Conservation (phyloP, 2,797 vertebrate species). For the Botia almorhae region DNA sequence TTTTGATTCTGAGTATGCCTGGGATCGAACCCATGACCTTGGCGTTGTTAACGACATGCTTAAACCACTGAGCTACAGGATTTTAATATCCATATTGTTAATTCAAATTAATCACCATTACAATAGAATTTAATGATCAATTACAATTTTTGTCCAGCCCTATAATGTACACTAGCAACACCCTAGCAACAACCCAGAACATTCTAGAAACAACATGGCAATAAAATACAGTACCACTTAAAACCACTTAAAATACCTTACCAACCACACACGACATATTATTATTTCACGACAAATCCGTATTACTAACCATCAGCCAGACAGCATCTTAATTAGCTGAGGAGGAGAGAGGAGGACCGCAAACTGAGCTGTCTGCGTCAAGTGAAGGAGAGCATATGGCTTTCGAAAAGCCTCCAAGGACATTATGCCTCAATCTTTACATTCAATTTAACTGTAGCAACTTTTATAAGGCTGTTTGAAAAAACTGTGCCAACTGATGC, state of each 20-base stretch:
- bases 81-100: too few relatives aligned
- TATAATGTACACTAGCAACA: too few relatives aligned
- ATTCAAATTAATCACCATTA: too few relatives aligned
- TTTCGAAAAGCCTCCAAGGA: conserved; percentile 27
- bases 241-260: background rate
- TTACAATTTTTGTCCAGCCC: too few relatives aligned
- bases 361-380: conserved; percentile 33
- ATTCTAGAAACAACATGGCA: background rate
- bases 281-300: background rate
- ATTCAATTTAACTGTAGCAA: conserved; percentile 30
- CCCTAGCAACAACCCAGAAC: background rate
- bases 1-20: too few relatives aligned
- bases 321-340: background rate
- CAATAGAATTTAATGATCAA: too few relatives aligned
- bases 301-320: background rate
- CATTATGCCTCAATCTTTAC: background rate
- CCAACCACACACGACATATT: background rate
- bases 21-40: too few relatives aligned
- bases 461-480: conserved; percentile 1
- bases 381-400: conserved; percentile 39
- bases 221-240: background rate
- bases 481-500: background rate
- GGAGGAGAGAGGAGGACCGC: background rate
- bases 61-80: too few relatives aligned
- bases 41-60: too few relatives aligned